phyloP scores from a whole-genome alignment of 2,888 invertebrate species.

The Tholera decimalis region DNA sequence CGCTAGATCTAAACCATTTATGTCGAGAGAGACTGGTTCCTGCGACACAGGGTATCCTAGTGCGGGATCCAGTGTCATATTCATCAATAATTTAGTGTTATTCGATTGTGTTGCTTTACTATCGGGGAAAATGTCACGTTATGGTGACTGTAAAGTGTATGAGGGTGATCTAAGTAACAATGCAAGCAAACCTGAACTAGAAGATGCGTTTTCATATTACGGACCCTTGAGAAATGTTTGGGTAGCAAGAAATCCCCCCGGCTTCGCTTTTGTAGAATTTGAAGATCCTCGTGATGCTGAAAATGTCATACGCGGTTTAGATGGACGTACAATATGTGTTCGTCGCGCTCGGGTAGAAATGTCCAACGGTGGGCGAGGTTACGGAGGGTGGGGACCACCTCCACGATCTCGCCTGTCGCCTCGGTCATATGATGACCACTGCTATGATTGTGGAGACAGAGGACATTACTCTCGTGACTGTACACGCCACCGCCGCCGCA shows the following conservation, averaged over 20 bases:
- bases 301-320: constrained; percentile 94
- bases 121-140: constrained; percentile 93
- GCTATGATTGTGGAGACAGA: constrained; percentile 98
- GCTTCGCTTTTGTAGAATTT: constrained; percentile 98
- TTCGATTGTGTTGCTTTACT: constrained; percentile 21
- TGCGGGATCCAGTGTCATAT: too few species aligned
- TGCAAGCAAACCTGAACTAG: constrained; percentile 98
- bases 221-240: constrained; percentile 98
- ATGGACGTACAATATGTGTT: constrained; percentile 97
- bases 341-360: constrained; percentile 97
- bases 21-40: too few species aligned
- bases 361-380: constrained; percentile 95
- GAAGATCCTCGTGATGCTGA: constrained; percentile 98
- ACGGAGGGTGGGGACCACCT: constrained; percentile 91
- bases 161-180: constrained; percentile 98
- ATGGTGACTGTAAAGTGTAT: constrained; percentile 98
- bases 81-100: constrained; percentile 39
- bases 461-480: constrained; percentile 99
- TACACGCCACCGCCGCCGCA: constrained; percentile 93
- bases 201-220: constrained; percentile 98
- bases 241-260: constrained; percentile 99
- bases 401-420: constrained; percentile 93
- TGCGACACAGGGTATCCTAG: too few species aligned
- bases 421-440: constrained; percentile 97
- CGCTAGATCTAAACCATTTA: too few species aligned